Percentiles rank a stretch among this genome's conserved stretches.
Evolutionary conservation across 1,140 invertebrate genomes (phyloP).

Genomic region (Hyphantria cunea): DNA sequence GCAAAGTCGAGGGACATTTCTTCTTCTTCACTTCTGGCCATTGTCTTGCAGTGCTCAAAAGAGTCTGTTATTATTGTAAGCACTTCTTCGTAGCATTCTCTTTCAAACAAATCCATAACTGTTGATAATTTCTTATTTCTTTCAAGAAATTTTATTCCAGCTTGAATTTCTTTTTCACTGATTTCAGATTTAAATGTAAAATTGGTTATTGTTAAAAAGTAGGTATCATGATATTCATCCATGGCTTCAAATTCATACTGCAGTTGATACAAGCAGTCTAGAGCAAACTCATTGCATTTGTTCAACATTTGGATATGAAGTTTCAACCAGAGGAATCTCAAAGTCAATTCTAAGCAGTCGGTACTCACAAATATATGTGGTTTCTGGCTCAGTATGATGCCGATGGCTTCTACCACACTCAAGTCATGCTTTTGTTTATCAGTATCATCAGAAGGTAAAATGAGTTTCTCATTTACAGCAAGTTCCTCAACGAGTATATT

Average conservation of each 20-base stretch:
- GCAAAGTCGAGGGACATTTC: slow-evolving; percentile 80
- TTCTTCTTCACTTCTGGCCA: slow-evolving; percentile 69
- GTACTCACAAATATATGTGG: slow-evolving; percentile 60
- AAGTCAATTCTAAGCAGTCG: slow-evolving; percentile 59
- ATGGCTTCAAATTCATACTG: slow-evolving; percentile 74
- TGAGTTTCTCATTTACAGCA: slow-evolving; percentile 82
- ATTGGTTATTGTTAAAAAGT: slow-evolving; percentile 60
- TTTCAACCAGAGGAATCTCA: slow-evolving; percentile 74
- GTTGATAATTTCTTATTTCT: slow-evolving; percentile 77
- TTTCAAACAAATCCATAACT: slow-evolving; percentile 83
- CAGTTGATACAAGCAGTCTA: slow-evolving; percentile 74
- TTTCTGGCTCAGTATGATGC: slow-evolving; percentile 68
- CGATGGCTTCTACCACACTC: slow-evolving; percentile 64
- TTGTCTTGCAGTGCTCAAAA: slow-evolving; percentile 81
- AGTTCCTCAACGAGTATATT: slow-evolving; percentile 86
- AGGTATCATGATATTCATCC: slow-evolving; percentile 60
- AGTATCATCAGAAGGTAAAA: slow-evolving; percentile 45
- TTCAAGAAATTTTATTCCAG: slow-evolving; percentile 70
- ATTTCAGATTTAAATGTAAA: slow-evolving; percentile 71
- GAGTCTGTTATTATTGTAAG: slow-evolving; percentile 85
- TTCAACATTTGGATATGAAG: slow-evolving; percentile 68
- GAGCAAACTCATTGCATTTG: slow-evolving; percentile 65
- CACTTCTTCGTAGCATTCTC: slow-evolving; percentile 85
- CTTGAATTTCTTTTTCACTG: slow-evolving; percentile 60
- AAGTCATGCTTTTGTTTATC: slow-evolving; percentile 58